Evolutionary conservation across 2,888 invertebrate genomes (phyloP).

Genomic region (Baronia brevicornis): DNA sequence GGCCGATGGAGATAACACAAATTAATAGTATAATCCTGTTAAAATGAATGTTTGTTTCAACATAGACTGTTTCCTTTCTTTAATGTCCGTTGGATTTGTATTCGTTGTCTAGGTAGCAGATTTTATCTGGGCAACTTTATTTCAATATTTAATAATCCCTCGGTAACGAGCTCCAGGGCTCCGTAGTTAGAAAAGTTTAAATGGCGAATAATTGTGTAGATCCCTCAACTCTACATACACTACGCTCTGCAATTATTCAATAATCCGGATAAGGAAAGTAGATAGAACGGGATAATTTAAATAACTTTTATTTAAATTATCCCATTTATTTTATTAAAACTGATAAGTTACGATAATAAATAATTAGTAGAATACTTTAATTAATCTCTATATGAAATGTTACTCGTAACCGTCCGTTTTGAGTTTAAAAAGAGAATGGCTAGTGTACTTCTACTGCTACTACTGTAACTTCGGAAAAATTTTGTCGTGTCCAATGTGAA

Average conservation of each 20-base stretch:
- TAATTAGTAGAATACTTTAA: no score
- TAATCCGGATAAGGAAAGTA: constrained; percentile 15
- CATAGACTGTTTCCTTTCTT: constrained; percentile 48
- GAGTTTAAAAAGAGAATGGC: no score
- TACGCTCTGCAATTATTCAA: constrained; percentile 11
- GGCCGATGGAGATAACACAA: constrained; percentile 30
- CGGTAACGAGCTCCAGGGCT: constrained; percentile 60
- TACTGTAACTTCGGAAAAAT: no score
- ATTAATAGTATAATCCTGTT: constrained; percentile 42
- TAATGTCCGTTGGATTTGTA: constrained; percentile 36
- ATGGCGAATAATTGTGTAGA: constrained; percentile 46
- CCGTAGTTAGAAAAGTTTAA: constrained; percentile 66
- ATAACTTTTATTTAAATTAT: no score
- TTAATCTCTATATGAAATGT: no score
- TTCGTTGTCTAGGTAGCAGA: constrained; percentile 55
- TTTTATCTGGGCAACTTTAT: constrained; percentile 61
- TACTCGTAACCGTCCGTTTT: no score
- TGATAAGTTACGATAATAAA: constrained; percentile 1
- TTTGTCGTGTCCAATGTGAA: no score
- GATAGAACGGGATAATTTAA: no score
- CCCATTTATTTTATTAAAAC: no score
- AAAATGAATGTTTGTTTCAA: no score
- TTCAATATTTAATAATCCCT: constrained; percentile 74
- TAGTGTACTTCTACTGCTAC: no score
- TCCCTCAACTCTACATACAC: constrained; percentile 8